Evolutionary conservation across 2,797 vertebrate species (phyloP).

Genomic region (Champsocephalus gunnari): DNA sequence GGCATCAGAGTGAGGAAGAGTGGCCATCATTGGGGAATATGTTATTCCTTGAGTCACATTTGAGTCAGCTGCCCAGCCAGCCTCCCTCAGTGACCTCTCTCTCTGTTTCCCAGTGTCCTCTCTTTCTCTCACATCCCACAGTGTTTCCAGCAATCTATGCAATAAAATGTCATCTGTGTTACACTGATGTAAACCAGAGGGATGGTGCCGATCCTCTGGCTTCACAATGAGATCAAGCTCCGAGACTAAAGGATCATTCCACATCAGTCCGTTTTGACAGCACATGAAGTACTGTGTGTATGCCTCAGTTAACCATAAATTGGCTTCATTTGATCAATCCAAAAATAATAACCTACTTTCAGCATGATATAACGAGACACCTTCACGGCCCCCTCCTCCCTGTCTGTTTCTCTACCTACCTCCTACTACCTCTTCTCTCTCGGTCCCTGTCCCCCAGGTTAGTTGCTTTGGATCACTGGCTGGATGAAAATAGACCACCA

Average conservation of each 20-base stretch:
- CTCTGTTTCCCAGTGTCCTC: slow-evolving; percentile 61
- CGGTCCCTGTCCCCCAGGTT: slow-evolving; percentile 78
- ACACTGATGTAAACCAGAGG: slow-evolving; percentile 58
- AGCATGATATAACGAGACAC: slow-evolving; percentile 77
- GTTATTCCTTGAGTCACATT: slow-evolving; percentile 70
- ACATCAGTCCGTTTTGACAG: slow-evolving; percentile 43
- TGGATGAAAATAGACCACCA: slow-evolving; percentile 77
- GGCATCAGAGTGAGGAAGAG: slow-evolving; percentile 62
- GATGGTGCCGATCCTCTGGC: slow-evolving; percentile 62
- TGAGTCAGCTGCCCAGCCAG: slow-evolving; percentile 72
- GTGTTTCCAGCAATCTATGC: slow-evolving; percentile 70
- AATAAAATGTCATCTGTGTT: slow-evolving; percentile 74
- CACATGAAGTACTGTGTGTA: slow-evolving; percentile 8
- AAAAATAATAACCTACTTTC: slow-evolving; percentile 79
- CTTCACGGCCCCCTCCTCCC: slow-evolving; percentile 59
- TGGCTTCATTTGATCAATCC: slow-evolving; percentile 57
- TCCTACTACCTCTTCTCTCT: slow-evolving; percentile 81
- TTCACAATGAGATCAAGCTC: slow-evolving; percentile 59
- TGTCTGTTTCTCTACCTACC: slow-evolving; percentile 65
- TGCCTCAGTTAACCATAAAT: slow-evolving; percentile 46
- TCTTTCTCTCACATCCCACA: slow-evolving; percentile 65
- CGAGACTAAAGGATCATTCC: slow-evolving; percentile 43
- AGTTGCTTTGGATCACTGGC: slow-evolving; percentile 81
- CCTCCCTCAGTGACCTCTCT: slow-evolving; percentile 40
- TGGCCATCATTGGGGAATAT: slow-evolving; percentile 70